Evolutionary conservation across 2,888 invertebrate species (phyloP), one percentile per base, ranked within the genome.

Genomic region (Eucera pruinosa): DNA sequence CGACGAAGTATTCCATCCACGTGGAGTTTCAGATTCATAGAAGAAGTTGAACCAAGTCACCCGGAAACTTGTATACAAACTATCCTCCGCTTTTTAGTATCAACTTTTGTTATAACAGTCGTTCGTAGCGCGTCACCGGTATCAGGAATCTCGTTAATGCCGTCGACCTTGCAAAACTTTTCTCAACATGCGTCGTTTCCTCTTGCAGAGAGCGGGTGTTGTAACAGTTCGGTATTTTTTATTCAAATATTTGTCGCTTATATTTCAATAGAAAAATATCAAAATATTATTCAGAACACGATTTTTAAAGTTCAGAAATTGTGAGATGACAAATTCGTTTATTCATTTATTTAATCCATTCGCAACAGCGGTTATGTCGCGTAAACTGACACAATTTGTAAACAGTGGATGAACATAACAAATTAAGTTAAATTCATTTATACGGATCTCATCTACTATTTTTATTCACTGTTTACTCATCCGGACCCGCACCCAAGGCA

Each of bases 1-100:
- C 30, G 23, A 57, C 41, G 45, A 61, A 54, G 61, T 61, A 61
- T 61, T 54, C 54, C 50, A 11, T 52, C 57, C 45, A 33, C 23
- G 33, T 30, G 13, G 25, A 71, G 70, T 71, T 71, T 71, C 65
- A 13, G 50, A 71, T 65, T 50, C 65, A 71, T 71, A 57, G 65
- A 64, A 70, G 69, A 70, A 71, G 57, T 71, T 65, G 36, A 71
- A 57, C 55, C 55, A 41, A 65, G 57, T 57, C 65, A 57, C 23
- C 33, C 15, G 15, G 57, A 13, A 71, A 65, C 57, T 71, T 36
- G 55, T 65, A 57, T 57, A 57, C 65, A 57, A 71, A 71, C 70
- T 57, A 65, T 25, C 25, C 30, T 39, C 20, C 33, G 39, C 48
- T 65, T 65, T 71, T 50, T 57, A 36, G 61, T 48, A 67, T 54